These are phyloP conservation scores for Phoxinus dragarum DNA, from an alignment of 2,797 vertebrate genomes.

Conservation along the genomic window DNA sequence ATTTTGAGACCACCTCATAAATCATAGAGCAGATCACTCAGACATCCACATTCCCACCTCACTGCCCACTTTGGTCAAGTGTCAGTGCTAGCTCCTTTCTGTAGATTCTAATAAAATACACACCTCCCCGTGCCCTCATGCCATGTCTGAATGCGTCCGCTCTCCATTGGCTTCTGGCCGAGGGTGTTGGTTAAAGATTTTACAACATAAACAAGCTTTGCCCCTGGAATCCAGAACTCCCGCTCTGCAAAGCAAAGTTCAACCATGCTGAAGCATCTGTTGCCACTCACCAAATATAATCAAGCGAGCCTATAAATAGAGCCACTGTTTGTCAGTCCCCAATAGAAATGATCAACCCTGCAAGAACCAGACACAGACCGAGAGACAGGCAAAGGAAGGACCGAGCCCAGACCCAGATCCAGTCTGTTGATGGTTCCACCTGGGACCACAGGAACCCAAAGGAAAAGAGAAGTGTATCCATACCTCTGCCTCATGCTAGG, in stretches of 20 bases:
- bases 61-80: background rate
- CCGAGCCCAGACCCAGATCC: background rate
- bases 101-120: constrained; percentile 2
- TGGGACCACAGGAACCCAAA: constrained; percentile 18
- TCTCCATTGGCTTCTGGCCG: background rate
- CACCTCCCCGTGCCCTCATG: background rate
- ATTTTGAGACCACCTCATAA: constrained; percentile 40
- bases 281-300: constrained; percentile 63
- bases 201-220: constrained; percentile 42
- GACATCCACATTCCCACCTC: constrained; percentile 5
- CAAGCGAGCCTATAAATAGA: constrained; percentile 62
- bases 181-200: constrained; percentile 42
- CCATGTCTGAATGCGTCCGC: background rate
- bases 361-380: constrained; percentile 27
- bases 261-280: constrained; percentile 53
- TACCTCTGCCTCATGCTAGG: constrained; percentile 26
- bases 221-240: constrained; percentile 32
- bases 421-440: constrained; percentile 15
- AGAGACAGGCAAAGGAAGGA: constrained; percentile 11
- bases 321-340: constrained; percentile 55
- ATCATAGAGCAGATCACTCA: constrained; percentile 32
- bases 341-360: constrained; percentile 51
- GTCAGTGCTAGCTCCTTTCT: background rate
- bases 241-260: constrained; percentile 59
- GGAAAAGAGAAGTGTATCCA: constrained; percentile 18